These are phyloP conservation scores for Triplophysa tibetana DNA, from an alignment of 2,113 vertebrate species.

Conservation along the genomic window DNA sequence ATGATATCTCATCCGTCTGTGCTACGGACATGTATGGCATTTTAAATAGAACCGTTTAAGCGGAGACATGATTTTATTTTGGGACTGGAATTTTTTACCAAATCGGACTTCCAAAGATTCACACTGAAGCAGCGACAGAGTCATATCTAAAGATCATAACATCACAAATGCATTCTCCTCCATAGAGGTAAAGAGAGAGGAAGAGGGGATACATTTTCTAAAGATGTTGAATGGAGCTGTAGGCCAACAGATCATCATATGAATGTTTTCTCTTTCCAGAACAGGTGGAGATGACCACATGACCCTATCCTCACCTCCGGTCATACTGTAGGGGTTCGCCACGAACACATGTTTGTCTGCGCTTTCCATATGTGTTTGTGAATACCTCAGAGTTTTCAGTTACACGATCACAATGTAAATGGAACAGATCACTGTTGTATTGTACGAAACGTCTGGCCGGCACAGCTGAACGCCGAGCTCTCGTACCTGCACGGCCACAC, in stretches of 20 bases:
- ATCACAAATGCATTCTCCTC: no score
- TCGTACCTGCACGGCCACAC: conserved; percentile 32
- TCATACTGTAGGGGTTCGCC: conserved; percentile 42
- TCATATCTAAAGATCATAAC: no score
- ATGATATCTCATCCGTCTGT: neutral
- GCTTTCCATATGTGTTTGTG: conserved; percentile 15
- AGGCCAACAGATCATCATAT: conserved; percentile 36
- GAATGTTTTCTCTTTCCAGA: conserved; percentile 44
- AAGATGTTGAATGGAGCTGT: conserved; percentile 40
- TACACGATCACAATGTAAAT: conserved; percentile 34
- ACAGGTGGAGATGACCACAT: conserved; percentile 13
- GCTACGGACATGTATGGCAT: neutral
- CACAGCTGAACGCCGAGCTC: conserved; percentile 35
- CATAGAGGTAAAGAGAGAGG: neutral
- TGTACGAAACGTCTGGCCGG: conserved; percentile 22
- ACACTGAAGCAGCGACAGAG: no score
- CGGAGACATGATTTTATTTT: no score
- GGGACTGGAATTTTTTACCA: no score
- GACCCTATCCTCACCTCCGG: conserved; percentile 27
- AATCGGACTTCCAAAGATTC: no score
- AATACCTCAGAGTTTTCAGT: conserved; percentile 24
- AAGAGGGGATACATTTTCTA: neutral
- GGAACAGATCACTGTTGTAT: conserved; percentile 39
- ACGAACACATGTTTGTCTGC: conserved; percentile 31
- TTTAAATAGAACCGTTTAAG: no score